A percentile compares a stretch with the other conserved stretches of the same genome.
Evolutionary conservation across 2,113 vertebrate species (phyloP).

Genomic region (Neolamprologus hecqui): DNA sequence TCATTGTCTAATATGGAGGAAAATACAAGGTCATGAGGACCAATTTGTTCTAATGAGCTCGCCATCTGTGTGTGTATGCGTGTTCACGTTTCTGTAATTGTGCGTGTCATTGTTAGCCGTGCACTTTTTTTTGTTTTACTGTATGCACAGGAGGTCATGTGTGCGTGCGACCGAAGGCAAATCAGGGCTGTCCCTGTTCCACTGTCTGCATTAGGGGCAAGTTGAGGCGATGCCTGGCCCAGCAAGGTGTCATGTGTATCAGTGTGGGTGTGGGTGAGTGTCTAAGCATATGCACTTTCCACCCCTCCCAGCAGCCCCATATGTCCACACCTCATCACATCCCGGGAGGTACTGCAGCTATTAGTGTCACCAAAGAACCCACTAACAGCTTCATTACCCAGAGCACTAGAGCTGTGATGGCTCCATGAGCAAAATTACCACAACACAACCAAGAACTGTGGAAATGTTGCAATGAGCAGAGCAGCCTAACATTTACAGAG

Average conservation of each 20-base stretch:
- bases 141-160: neutral
- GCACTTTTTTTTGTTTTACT: neutral
- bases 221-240: conserved; percentile 49
- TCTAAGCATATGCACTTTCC: neutral
- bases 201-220: conserved; percentile 49
- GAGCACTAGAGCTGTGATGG: conserved; percentile 25
- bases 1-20: conserved; percentile 35
- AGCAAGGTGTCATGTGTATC: conserved; percentile 21
- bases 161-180: neutral
- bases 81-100: neutral
- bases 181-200: neutral
- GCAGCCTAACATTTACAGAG: neutral
- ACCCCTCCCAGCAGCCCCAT: conserved; percentile 22
- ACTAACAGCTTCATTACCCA: conserved; percentile 61
- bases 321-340: conserved; percentile 51
- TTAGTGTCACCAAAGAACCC: conserved; percentile 56
- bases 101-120: neutral
- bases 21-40: conserved; percentile 29
- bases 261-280: neutral
- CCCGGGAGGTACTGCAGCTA: conserved; percentile 36
- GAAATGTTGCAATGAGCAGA: neutral
- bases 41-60: conserved; percentile 56
- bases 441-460: neutral
- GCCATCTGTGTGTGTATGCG: neutral
- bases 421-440: neutral